A percentile compares a stretch with the other conserved stretches of the same genome.
phyloP scores from a whole-genome alignment of 2,113 vertebrate genomes.

The Siphamia tubifer region DNA sequence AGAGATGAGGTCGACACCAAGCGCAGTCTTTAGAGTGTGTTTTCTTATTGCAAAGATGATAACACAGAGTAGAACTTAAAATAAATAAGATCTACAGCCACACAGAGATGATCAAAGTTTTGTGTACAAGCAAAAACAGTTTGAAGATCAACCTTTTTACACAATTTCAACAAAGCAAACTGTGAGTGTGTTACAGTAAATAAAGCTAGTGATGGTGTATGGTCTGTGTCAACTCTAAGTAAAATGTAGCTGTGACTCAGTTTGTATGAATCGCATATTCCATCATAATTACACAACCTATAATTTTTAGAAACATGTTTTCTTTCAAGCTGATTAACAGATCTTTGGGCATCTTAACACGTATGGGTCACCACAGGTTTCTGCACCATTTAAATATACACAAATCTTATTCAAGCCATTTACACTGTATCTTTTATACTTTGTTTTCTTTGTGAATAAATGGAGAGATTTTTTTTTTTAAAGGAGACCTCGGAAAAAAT shows the following conservation, averaged over 20 bases:
- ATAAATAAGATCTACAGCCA: neutral
- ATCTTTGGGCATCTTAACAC: constrained; percentile 1
- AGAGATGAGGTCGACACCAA: constrained; percentile 22
- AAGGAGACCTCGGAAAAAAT: constrained; percentile 3
- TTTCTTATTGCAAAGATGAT: constrained; percentile 38
- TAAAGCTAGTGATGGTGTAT: neutral
- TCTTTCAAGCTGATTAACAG: constrained; percentile 5
- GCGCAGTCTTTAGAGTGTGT: constrained; percentile 22
- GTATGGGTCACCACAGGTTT: neutral
- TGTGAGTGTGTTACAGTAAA: neutral
- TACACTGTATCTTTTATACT: constrained; percentile 12
- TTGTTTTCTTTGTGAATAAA: constrained; percentile 12
- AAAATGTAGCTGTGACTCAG: neutral
- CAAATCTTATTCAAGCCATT: constrained; percentile 14
- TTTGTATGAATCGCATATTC: neutral
- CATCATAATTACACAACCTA: constrained; percentile 9
- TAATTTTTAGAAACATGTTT: constrained; percentile 19
- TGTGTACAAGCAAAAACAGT: too few relatives aligned
- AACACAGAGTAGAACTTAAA: constrained; percentile 19
- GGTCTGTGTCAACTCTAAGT: constrained; percentile 1
- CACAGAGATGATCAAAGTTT: too few relatives aligned
- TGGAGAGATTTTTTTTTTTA: too few relatives aligned
- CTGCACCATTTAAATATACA: constrained; percentile 4
- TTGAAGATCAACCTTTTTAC: neutral
- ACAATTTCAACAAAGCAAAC: neutral